phyloP scores from a whole-genome alignment of 2,888 invertebrate genomes.

The Thereva unica region DNA sequence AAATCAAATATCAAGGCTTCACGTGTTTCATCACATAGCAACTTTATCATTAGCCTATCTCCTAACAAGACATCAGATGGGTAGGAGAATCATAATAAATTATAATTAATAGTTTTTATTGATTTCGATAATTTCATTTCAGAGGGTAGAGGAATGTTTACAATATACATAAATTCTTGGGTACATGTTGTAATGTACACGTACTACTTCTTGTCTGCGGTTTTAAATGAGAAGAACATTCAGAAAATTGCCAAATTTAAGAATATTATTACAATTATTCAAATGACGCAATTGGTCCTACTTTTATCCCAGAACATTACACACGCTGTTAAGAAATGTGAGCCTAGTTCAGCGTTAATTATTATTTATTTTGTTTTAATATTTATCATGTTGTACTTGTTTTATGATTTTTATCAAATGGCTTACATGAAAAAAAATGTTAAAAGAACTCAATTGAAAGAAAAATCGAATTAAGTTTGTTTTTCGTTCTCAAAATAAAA shows the following conservation, averaged over 20 bases:
- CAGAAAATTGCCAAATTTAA: constrained; percentile 65
- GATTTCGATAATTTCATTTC: too few relatives aligned
- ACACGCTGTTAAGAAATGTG: too few relatives aligned
- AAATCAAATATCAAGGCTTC: constrained; percentile 71
- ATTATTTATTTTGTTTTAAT: too few relatives aligned
- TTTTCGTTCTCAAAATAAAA: too few relatives aligned
- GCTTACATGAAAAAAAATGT: constrained; percentile 57
- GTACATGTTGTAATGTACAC: constrained; percentile 77
- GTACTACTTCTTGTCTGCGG: constrained; percentile 70
- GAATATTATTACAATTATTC: constrained; percentile 65
- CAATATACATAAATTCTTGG: constrained; percentile 67
- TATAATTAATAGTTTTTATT: background rate
- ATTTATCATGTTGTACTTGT: constrained; percentile 67
- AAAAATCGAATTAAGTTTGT: too few relatives aligned
- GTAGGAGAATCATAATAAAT: background rate
- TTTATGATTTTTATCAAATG: constrained; percentile 69
- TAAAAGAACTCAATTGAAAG: too few relatives aligned
- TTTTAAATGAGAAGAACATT: constrained; percentile 63
- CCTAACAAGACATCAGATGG: constrained; percentile 64
- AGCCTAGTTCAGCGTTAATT: too few relatives aligned
- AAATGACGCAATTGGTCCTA: constrained; percentile 74
- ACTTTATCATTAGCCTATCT: constrained; percentile 66
- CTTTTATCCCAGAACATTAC: constrained; percentile 55
- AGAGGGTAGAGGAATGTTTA: constrained; percentile 59
- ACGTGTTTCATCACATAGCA: constrained; percentile 73